These are phyloP conservation scores for Drosophila repletoides DNA, from an alignment of 1,140 invertebrate species.

Conservation along the genomic window DNA sequence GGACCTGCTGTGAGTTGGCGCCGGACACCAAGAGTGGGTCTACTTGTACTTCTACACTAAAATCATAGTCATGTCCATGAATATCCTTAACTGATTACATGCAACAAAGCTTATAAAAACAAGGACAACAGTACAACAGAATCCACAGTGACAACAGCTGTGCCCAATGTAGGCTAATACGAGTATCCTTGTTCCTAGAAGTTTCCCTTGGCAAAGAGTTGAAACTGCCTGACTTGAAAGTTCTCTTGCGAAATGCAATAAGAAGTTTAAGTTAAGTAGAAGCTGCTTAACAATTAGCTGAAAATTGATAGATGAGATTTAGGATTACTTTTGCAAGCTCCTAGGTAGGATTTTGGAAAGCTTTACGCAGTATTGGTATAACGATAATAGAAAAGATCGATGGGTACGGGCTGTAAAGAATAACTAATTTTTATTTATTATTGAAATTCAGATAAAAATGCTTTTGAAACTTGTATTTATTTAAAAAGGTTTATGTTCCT, in stretches of 20 bases:
- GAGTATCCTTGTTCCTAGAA: too few species aligned
- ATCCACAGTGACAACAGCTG: constrained; percentile 67
- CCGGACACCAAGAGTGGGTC: constrained; percentile 24
- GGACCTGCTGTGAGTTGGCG: constrained; percentile 66
- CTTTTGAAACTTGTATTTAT: too few species aligned
- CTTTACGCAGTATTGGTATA: too few species aligned
- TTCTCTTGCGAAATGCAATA: constrained; percentile 4
- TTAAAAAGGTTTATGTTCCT: too few species aligned
- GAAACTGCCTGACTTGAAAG: neutral
- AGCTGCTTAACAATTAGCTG: constrained; percentile 19
- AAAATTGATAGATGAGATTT: neutral
- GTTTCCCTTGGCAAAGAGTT: neutral
- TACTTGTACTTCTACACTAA: constrained; percentile 42
- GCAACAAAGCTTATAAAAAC: constrained; percentile 74
- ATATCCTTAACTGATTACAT: constrained; percentile 77
- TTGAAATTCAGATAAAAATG: too few species aligned
- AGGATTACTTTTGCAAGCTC: too few species aligned
- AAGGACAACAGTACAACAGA: constrained; percentile 48
- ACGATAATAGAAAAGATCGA: too few species aligned
- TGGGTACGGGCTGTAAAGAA: too few species aligned
- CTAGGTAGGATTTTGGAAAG: too few species aligned
- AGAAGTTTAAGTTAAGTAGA: neutral
- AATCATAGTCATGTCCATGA: constrained; percentile 80
- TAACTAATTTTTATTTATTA: too few species aligned
- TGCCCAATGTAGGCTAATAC: constrained; percentile 57